These are phyloP conservation scores for Pteronotus mesoamericanus DNA, from an alignment of 2,797 vertebrate genomes.

Conservation along the genomic window DNA sequence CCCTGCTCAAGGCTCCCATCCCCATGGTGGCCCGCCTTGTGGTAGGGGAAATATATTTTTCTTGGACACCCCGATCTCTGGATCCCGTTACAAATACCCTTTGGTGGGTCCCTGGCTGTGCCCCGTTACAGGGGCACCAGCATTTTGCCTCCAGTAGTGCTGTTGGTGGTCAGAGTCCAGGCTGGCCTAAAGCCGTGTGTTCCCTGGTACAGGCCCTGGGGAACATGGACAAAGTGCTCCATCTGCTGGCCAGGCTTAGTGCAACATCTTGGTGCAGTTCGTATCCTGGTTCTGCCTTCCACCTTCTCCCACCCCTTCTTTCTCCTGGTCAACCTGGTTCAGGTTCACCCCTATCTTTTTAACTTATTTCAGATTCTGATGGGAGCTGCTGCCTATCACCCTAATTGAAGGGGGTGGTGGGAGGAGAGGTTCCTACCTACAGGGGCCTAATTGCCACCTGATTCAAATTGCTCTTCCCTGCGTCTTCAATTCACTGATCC, in stretches of 20 bases:
- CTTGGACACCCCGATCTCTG: no score
- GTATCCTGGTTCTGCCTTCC: not conserved
- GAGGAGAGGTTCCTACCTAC: not conserved
- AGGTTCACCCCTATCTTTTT: not conserved
- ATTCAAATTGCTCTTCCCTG: constrained; percentile 13
- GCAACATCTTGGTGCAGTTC: not conserved
- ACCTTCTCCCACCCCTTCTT: not conserved
- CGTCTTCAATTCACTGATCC: not conserved
- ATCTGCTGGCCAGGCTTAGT: constrained; percentile 66
- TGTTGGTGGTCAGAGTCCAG: constrained; percentile 71
- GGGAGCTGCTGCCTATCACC: not conserved
- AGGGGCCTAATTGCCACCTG: not conserved
- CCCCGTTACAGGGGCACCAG: no score
- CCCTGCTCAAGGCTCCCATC: no score
- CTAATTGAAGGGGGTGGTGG: not conserved
- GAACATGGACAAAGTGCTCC: constrained; percentile 84
- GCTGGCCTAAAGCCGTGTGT: not conserved
- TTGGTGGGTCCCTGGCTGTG: no score
- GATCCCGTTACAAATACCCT: no score
- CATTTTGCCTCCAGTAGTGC: constrained; percentile 80
- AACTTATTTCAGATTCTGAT: constrained; percentile 49
- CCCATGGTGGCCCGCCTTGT: no score
- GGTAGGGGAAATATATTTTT: no score
- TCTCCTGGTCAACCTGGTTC: not conserved
- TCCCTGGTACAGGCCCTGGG: constrained; percentile 74